Conservation (phyloP, 2,797 vertebrate genomes). For the Gastrophryne carolinensis region DNA sequence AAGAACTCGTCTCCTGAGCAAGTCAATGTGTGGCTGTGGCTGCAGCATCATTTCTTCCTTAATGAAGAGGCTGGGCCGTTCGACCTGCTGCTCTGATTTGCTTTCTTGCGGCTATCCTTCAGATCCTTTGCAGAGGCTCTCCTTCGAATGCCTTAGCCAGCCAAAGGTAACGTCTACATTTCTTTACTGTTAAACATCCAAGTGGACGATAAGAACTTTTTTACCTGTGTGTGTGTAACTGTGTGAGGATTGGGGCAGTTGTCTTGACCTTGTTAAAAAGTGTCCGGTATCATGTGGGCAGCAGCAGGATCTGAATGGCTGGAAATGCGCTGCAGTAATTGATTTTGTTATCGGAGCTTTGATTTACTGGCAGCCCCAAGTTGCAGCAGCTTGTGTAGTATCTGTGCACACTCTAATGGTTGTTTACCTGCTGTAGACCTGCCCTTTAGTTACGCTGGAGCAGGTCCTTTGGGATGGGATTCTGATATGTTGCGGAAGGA, state of each 20-base stretch:
- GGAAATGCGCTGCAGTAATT: conserved; percentile 84
- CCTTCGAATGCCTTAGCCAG: conserved; percentile 83
- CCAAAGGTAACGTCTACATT: conserved; percentile 82
- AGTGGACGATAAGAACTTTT: conserved; percentile 56
- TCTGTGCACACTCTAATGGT: conserved; percentile 74
- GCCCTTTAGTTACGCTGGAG: background rate
- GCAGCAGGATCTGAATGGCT: conserved; percentile 74
- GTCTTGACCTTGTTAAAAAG: conserved; percentile 73
- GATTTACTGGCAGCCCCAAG: conserved; percentile 87
- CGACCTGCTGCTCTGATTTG: conserved; percentile 93
- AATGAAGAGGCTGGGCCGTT: conserved; percentile 98
- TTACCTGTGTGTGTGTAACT: background rate
- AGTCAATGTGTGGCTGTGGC: conserved; percentile 97
- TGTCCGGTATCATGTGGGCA: conserved; percentile 77
- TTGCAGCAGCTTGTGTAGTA: conserved; percentile 83
- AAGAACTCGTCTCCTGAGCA: conserved; percentile 79
- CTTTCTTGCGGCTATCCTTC: conserved; percentile 91
- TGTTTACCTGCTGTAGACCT: conserved; percentile 71
- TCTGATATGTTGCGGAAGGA: background rate
- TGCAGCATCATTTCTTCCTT: conserved; percentile 97
- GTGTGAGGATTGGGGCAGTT: conserved; percentile 55
- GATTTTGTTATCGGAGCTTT: conserved; percentile 94
- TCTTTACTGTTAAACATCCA: conserved; percentile 62
- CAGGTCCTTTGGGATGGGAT: background rate
- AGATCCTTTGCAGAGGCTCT: conserved; percentile 92